phyloP scores from a whole-genome alignment of 2,797 vertebrate genomes.

The Gouania willdenowi region DNA sequence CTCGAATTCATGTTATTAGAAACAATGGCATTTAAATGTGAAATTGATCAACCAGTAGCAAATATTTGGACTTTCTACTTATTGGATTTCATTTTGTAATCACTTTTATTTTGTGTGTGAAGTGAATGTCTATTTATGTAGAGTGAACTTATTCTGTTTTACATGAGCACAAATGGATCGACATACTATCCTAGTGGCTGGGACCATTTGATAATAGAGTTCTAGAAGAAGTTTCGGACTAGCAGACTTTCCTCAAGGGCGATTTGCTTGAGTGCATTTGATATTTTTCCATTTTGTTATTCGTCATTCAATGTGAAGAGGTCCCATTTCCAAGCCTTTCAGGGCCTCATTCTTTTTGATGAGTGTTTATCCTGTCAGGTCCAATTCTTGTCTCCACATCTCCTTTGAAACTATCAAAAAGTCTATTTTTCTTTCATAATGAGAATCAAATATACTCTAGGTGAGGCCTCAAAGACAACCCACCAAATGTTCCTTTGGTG shows the following conservation, averaged over 20 bases:
- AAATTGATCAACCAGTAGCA: too few species aligned
- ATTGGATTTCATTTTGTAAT: too few species aligned
- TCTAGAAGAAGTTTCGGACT: conserved; percentile 12
- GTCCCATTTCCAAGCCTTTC: conserved; percentile 43
- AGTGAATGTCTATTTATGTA: too few species aligned
- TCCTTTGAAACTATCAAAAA: conserved; percentile 61
- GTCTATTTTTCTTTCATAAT: conserved; percentile 60
- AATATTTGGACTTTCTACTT: too few species aligned
- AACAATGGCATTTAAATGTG: too few species aligned
- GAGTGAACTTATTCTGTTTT: too few species aligned
- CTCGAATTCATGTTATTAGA: too few species aligned
- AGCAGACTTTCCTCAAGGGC: conserved; percentile 3
- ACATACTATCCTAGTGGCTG: too few species aligned
- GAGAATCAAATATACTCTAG: conserved; percentile 65
- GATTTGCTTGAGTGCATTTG: conserved; percentile 14
- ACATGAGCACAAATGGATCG: too few species aligned
- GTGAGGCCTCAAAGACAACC: conserved; percentile 65
- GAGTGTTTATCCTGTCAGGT: conserved; percentile 73
- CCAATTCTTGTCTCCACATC: conserved; percentile 58
- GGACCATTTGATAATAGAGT: too few species aligned
- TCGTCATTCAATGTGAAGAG: conserved; percentile 39
- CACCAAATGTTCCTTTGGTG: conserved; percentile 70
- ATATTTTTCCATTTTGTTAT: conserved; percentile 45
- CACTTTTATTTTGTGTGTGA: too few species aligned
- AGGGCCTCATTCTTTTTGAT: conserved; percentile 64